phyloP scores from a whole-genome alignment of 1,140 invertebrate genomes.

The Lordiphosa stackelbergi region DNA sequence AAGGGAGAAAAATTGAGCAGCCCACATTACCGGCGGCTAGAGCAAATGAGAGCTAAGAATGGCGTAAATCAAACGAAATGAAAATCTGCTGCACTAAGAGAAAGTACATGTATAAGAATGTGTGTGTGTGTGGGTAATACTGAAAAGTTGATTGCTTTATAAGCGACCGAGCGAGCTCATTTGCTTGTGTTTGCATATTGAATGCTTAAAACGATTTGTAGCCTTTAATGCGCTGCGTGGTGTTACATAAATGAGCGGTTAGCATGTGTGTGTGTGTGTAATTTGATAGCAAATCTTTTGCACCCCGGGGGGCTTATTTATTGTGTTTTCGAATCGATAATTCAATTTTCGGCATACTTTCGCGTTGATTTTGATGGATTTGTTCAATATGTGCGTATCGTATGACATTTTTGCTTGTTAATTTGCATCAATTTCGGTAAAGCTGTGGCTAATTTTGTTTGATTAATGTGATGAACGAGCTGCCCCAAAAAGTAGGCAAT shows the following conservation, averaged over 20 bases:
- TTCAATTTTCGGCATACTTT: conserved; percentile 64
- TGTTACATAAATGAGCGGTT: conserved; percentile 60
- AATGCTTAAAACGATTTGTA: conserved; percentile 65
- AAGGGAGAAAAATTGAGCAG: neutral
- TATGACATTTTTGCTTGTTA: conserved; percentile 54
- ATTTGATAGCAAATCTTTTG: conserved; percentile 51
- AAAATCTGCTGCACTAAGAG: neutral
- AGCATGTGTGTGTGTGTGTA: conserved; percentile 28
- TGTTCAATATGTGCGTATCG: conserved; percentile 37
- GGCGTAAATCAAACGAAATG: too few species aligned
- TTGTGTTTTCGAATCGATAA: conserved; percentile 68
- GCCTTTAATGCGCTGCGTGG: conserved; percentile 63
- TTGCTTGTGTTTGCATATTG: conserved; percentile 51
- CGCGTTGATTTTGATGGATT: conserved; percentile 70
- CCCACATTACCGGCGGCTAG: too few species aligned
- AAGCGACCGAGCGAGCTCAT: conserved; percentile 17
- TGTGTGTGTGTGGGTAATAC: neutral
- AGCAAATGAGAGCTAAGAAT: too few species aligned
- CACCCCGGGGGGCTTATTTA: conserved; percentile 6
- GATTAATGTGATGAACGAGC: conserved; percentile 66
- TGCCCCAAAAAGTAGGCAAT: conserved; percentile 22
- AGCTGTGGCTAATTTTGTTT: conserved; percentile 53
- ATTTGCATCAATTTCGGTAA: conserved; percentile 55
- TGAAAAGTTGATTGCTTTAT: neutral
- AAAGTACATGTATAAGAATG: conserved; percentile 2